Evolutionary conservation across 2,113 vertebrate genomes (phyloP), one percentile per base, ranked within the genome.

Genomic region (Myrmophylax atrothorax): DNA sequence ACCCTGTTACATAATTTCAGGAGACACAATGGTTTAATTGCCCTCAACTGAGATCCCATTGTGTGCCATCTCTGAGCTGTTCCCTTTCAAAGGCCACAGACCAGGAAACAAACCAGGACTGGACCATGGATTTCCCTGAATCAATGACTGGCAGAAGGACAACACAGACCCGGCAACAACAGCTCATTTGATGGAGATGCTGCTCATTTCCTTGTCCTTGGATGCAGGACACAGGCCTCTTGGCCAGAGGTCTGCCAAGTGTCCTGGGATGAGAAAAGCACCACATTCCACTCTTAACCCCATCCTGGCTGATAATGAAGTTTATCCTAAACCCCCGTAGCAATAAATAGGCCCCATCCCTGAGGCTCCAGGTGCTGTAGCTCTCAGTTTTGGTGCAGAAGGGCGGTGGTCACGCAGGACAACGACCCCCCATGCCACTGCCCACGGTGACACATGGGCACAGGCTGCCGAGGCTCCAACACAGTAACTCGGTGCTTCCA

Each of bases 181-280:
- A 66, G 86, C 89, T 55, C 80, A 1, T 37, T 23, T n/a, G 40
- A 50, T 17, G 22, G 6, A 28, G 84, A 64, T 1, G 24, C 89
- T 40, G 62, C 89, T 60, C 12, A 2, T 35, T 56, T 24, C n/a
- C 11, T 74, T 6, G 25, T 1, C 55, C 42, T 18, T 0, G 42
- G 59, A 14, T 0, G 58, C 0, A 7, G 47, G 68, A 81, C 73
- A 10, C 18, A 1, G 2, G 35, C 59, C 64, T 6, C 12, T 25
- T 1, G 40, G 56, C 74, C 89, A 14, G 69, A 14, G 60, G 0
- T 24, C 62, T 46, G 75, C 89, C 76, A 49, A 62, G 31, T 0
- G 49, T 6, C 79, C 92, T 0, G 3, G 1, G 49, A 15, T 1
- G 8, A 40, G 37, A 4, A 10, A 25, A 49, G 31, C 9, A 0